phyloP scores from a whole-genome alignment of 2,797 vertebrate species.

The Propithecus perrieri region DNA sequence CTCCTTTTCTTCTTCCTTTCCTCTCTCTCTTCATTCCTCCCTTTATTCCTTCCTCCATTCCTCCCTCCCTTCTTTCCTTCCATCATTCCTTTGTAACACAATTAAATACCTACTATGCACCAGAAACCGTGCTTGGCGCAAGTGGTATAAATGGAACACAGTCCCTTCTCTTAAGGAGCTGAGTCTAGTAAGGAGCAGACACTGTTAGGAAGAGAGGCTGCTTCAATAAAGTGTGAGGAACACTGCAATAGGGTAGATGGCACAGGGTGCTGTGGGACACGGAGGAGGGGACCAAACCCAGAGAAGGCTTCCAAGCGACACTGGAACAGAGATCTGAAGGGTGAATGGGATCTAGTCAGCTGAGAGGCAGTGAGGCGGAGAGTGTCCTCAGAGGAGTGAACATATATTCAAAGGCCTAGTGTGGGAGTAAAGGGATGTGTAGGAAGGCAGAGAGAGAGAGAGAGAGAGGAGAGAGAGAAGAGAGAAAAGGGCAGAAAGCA shows the following conservation, averaged over 20 bases:
- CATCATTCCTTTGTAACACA: neutral
- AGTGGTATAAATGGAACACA: neutral
- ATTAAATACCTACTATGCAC: neutral
- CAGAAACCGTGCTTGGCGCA: neutral
- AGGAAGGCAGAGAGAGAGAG: neutral
- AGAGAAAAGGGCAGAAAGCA: neutral
- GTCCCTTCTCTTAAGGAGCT: neutral
- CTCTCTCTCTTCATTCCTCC: neutral
- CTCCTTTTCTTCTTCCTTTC: too few species aligned
- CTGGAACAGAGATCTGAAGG: neutral
- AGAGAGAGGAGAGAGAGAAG: neutral
- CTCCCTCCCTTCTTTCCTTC: neutral
- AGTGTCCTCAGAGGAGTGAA: neutral
- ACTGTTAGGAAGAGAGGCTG: neutral
- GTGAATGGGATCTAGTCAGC: neutral
- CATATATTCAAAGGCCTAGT: neutral
- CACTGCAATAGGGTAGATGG: neutral
- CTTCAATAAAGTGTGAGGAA: neutral
- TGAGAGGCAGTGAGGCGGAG: neutral
- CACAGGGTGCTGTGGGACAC: fast-evolving
- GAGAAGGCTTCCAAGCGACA: neutral
- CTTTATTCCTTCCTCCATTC: fast-evolving
- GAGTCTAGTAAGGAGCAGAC: neutral
- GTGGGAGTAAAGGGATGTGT: neutral
- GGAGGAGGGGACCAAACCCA: neutral